A percentile compares a stretch with the other conserved stretches of the same genome.
phyloP scores from a whole-genome alignment of 2,888 invertebrate genomes.

The Schizotus pectinicornis region DNA sequence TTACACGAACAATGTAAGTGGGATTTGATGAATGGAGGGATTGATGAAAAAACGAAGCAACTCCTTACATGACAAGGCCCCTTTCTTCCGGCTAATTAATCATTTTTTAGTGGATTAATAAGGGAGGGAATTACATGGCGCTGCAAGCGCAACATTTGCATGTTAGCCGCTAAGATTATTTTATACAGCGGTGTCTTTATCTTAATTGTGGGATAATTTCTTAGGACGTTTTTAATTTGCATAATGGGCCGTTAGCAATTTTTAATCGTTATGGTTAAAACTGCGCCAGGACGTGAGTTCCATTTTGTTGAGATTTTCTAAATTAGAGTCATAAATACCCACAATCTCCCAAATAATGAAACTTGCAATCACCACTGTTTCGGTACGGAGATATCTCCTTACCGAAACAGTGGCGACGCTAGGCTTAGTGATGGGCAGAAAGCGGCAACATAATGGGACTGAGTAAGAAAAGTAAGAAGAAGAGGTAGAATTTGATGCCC shows the following conservation, averaged over 20 bases:
- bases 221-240: conserved; percentile 11
- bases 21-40: conserved; percentile 12
- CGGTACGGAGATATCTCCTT: too few relatives aligned
- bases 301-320: not conserved
- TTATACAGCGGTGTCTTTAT: conserved; percentile 1
- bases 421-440: too few relatives aligned
- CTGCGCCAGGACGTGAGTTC: not conserved
- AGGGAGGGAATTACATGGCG: too few relatives aligned
- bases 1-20: conserved; percentile 8
- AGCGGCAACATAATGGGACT: too few relatives aligned
- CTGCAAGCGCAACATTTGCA: not conserved
- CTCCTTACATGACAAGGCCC: too few relatives aligned
- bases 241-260: conserved; percentile 1
- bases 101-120: too few relatives aligned
- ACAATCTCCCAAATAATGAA: too few relatives aligned
- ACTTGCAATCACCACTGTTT: too few relatives aligned
- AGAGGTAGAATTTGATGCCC: too few relatives aligned
- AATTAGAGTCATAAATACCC: too few relatives aligned
- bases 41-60: not conserved
- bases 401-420: too few relatives aligned
- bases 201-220: conserved; percentile 7
- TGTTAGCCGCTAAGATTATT: conserved; percentile 7
- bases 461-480: too few relatives aligned
- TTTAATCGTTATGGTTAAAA: not conserved
- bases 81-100: conserved; percentile 7